phyloP scores from a whole-genome alignment of 2,113 vertebrate genomes.

The Rhizomys pruinosus region DNA sequence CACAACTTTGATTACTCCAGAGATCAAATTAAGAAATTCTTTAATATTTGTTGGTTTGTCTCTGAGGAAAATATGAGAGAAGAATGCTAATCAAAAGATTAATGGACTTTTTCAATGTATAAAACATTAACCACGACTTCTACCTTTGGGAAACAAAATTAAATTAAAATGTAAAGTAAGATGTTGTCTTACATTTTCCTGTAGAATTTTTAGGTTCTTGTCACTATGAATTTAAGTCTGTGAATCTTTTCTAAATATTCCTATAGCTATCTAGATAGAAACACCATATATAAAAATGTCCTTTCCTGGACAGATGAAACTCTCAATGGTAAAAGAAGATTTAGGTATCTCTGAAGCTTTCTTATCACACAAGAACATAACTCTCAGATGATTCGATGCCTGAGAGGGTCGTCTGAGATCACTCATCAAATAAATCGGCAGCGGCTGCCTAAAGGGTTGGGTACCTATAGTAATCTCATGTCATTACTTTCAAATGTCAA shows the following conservation, averaged over 20 bases:
- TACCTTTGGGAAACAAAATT: conserved; percentile 77
- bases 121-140: conserved; percentile 64
- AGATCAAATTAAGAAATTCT: conserved; percentile 59
- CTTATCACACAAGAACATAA: conserved; percentile 84
- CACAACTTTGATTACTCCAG: conserved; percentile 62
- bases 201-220: conserved; percentile 76
- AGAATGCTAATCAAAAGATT: conserved; percentile 78
- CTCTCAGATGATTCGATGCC: conserved; percentile 83
- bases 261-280: conserved; percentile 82
- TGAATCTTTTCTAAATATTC: conserved; percentile 84
- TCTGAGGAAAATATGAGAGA: conserved; percentile 60
- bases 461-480: conserved; percentile 79
- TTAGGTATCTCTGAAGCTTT: conserved; percentile 86
- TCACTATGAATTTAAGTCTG: conserved; percentile 76
- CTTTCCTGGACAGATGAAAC: conserved; percentile 81
- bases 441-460: conserved; percentile 79
- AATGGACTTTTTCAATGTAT: conserved; percentile 75
- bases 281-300: conserved; percentile 81
- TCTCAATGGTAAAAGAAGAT: conserved; percentile 82
- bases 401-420: conserved; percentile 84
- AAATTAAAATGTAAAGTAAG: conserved; percentile 71
- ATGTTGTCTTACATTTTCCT: conserved; percentile 59
- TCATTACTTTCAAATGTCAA: conserved; percentile 81
- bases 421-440: conserved; percentile 85
- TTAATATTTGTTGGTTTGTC: conserved; percentile 58